These are phyloP conservation scores for Eledona agricola DNA, from an alignment of 2,888 invertebrate genomes.

Conservation along the genomic window DNA sequence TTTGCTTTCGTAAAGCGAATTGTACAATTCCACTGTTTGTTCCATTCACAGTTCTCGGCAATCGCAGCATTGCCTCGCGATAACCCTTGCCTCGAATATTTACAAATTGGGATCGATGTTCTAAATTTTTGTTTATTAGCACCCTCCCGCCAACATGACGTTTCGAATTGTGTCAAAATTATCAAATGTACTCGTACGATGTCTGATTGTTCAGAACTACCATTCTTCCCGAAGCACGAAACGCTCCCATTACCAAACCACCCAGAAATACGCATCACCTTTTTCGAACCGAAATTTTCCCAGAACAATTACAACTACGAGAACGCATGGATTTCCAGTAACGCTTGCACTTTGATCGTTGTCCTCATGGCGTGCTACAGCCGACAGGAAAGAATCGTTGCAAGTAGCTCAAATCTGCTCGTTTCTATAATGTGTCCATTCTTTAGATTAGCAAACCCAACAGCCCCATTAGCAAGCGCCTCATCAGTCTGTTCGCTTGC, in stretches of 20 bases:
- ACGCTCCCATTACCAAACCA: constrained; percentile 50
- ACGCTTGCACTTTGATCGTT: constrained; percentile 71
- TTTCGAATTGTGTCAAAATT: constrained; percentile 33
- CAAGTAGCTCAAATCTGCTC: constrained; percentile 41
- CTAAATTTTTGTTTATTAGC: constrained; percentile 1
- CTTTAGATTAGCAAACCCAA: constrained; percentile 48
- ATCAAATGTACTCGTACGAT: constrained; percentile 29
- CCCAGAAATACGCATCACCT: constrained; percentile 55
- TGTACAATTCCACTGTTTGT: no score
- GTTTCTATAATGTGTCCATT: constrained; percentile 2
- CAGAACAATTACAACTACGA: constrained; percentile 68
- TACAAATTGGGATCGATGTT: no score
- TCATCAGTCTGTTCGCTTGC: constrained; percentile 65
- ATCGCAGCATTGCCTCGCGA: neutral
- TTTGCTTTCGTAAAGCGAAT: no score
- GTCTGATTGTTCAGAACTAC: constrained; percentile 44
- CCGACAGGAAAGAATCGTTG: constrained; percentile 52
- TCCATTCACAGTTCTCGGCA: no score
- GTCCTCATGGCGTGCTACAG: constrained; percentile 66
- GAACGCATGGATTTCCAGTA: constrained; percentile 63
- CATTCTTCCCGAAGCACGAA: constrained; percentile 60
- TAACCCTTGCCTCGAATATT: constrained; percentile 9
- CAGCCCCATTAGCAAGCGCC: constrained; percentile 45
- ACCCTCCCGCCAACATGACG: no score
- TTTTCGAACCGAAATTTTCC: constrained; percentile 69